A percentile compares a stretch with the other conserved stretches of the same genome.
Conservation (phyloP, 2,888 invertebrate species). For the Hedychridium roseum region DNA sequence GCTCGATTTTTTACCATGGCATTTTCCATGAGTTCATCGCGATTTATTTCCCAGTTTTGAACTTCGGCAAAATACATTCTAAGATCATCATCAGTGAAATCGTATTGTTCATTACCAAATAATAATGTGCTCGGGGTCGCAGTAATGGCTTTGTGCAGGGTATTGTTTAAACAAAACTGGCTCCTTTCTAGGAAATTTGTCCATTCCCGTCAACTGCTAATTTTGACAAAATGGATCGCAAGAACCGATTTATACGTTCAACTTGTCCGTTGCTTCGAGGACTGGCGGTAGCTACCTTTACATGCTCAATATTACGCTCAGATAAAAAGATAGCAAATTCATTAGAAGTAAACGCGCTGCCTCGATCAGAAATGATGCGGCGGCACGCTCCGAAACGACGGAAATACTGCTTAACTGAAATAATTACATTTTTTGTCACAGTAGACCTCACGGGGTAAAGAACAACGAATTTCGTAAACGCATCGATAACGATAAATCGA, state of each 20-base stretch:
- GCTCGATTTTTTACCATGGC: neutral
- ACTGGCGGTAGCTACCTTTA: neutral
- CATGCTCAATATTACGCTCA: neutral
- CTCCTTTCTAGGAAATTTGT: neutral
- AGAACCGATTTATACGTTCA: neutral
- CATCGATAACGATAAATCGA: neutral
- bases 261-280: neutral
- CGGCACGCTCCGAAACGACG: neutral
- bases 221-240: neutral
- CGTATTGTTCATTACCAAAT: neutral
- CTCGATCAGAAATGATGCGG: neutral
- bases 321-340: neutral
- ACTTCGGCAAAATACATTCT: neutral
- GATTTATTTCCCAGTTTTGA: neutral
- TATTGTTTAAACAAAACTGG: neutral
- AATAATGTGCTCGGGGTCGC: neutral
- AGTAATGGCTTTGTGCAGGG: neutral
- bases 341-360: neutral
- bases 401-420: neutral
- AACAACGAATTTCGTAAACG: neutral
- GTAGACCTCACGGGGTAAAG: neutral
- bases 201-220: neutral
- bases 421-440: neutral
- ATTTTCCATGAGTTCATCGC: neutral
- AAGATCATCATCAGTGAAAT: neutral